phyloP scores from a whole-genome alignment of 1,140 invertebrate genomes.

The Condylostylus longicornis region DNA sequence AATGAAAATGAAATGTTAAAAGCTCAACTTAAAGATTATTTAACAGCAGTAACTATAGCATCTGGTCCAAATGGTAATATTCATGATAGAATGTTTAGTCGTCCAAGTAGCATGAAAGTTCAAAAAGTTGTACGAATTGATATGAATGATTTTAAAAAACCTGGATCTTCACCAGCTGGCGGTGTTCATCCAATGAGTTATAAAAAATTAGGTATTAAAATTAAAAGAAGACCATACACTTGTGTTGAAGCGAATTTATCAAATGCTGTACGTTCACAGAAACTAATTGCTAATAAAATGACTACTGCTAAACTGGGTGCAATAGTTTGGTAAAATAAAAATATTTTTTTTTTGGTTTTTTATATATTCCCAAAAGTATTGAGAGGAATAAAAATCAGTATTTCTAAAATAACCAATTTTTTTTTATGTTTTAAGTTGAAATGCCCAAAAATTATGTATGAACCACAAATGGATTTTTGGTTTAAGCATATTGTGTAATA shows the following conservation, averaged over 20 bases:
- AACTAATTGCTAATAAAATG: constrained; percentile 10
- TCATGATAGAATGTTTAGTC: constrained; percentile 19
- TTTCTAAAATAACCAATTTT: too few species aligned
- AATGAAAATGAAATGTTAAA: constrained; percentile 20
- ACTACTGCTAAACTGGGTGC: constrained; percentile 15
- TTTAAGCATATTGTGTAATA: too few species aligned
- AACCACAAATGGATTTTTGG: too few species aligned
- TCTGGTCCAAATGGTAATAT: constrained; percentile 24
- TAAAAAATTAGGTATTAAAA: not conserved
- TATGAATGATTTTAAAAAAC: not conserved
- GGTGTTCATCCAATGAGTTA: not conserved
- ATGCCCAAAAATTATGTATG: too few species aligned
- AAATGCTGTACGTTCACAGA: constrained; percentile 17
- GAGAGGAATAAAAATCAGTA: too few species aligned
- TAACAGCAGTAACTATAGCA: constrained; percentile 23
- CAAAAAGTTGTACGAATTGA: constrained; percentile 18
- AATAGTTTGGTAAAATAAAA: too few species aligned
- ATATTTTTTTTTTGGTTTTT: too few species aligned
- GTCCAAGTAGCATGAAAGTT: constrained; percentile 29
- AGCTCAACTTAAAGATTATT: constrained; percentile 20
- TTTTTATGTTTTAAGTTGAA: too few species aligned
- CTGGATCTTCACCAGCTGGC: not conserved
- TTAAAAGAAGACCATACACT: constrained; percentile 8
- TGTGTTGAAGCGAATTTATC: constrained; percentile 21
- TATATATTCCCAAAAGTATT: too few species aligned